Base-by-base conservation (phyloP, 2,888 invertebrate species). In the Fabriciana adippe region DNA sequence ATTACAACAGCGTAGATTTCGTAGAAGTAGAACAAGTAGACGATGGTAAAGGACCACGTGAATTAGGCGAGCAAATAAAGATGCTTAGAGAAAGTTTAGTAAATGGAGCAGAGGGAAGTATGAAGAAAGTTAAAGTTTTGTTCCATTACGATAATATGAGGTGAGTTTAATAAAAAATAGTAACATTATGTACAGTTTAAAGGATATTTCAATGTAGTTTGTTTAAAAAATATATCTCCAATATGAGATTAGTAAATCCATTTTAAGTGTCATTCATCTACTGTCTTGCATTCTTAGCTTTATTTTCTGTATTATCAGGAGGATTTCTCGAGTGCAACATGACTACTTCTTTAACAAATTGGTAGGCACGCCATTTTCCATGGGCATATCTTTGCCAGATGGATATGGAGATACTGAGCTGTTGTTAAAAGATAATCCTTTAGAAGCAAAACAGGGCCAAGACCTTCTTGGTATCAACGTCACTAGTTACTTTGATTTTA, bases 1-100 rank as follows among this genome's bases (percentile, higher is more conserved):
- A 98, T 86, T 99, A 97, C 90, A 98, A 99, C 88, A 99, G 98
- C 84, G 96, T 99, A 48, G 99, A 99, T 88, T 94, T 99, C 68
- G 96, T 97, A 2, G 99, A 99, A 90, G 96, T 99, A 6, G 99
- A 99, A 85, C 96, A 98, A 73, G 94, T 97, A 31, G 96, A 96
- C 77, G 94, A 94, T 73, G 94, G 94, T 3, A 92, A 94, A 62
- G 94, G 92, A 0, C 94, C 96, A 0, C 93, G 97, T 66, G 94
- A 94, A 74, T 93, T 95, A 0, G 94, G 94, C 3, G 89, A 93
- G 0, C 85, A 93, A 69, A 93, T 96, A 66, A 82, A 89, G 66
- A 69, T 84, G 77, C 90, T 97, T 56, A 93, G 98, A n/a, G 85
- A 93, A 70, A 93, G 94, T 57, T 93, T 98, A 86, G 96, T 97